A percentile compares a stretch with the other conserved stretches of the same genome.
These are phyloP conservation scores for Enteromius thamalakanensis DNA, from an alignment of 2,797 vertebrate genomes.

Conservation along the genomic window DNA sequence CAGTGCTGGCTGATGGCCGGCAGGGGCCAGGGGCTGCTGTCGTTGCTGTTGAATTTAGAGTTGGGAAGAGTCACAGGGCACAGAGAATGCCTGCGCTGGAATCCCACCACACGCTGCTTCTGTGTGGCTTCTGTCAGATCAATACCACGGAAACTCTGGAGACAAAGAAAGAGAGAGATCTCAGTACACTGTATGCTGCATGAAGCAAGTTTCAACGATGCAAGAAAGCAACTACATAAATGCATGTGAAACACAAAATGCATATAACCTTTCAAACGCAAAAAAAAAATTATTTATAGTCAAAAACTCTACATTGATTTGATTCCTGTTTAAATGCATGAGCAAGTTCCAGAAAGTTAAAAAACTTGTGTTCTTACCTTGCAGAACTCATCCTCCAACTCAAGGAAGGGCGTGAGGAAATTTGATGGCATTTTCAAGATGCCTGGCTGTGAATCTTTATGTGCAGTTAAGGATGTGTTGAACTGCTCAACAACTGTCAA, in stretches of 20 bases:
- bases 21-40: constrained; percentile 64
- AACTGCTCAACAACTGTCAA: constrained; percentile 32
- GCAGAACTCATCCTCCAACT: constrained; percentile 80
- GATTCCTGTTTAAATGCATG: neutral
- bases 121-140: constrained; percentile 68
- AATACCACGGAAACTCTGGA: constrained; percentile 73
- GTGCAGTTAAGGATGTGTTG: constrained; percentile 27
- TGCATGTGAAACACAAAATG: neutral
- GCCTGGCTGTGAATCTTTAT: constrained; percentile 43
- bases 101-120: constrained; percentile 69
- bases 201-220: neutral
- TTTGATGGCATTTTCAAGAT: constrained; percentile 77
- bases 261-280: neutral
- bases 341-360: neutral
- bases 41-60: constrained; percentile 78
- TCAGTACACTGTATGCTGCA: neutral
- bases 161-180: neutral
- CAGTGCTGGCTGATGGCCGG: constrained; percentile 62
- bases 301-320: neutral
- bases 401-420: constrained; percentile 78
- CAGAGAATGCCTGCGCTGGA: constrained; percentile 78
- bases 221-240: neutral
- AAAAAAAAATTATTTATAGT: neutral
- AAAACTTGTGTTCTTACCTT: constrained; percentile 72
- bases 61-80: constrained; percentile 80